Conservation (phyloP, 2,797 vertebrate genomes). For the Helicolenus hilgendorfi region DNA sequence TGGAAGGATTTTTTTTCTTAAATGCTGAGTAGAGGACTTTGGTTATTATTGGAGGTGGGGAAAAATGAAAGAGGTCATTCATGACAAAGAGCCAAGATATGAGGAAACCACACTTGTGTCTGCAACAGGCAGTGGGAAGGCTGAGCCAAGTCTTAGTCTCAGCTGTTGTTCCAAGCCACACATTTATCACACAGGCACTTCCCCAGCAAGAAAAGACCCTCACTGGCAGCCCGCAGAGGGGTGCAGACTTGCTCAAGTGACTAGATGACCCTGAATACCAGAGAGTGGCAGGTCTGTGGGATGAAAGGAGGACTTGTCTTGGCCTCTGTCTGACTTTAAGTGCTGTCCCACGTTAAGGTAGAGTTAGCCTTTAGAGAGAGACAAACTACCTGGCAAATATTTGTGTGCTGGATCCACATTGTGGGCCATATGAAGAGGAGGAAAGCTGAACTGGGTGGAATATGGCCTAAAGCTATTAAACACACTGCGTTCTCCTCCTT, state of each 20-base stretch:
- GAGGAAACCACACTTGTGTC: constrained; percentile 90
- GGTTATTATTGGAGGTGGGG: constrained; percentile 87
- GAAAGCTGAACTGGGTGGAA: constrained; percentile 76
- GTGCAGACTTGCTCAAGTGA: constrained; percentile 70
- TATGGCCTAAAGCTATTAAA: constrained; percentile 82
- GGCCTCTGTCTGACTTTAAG: constrained; percentile 76
- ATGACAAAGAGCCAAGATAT: constrained; percentile 90
- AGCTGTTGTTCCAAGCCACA: constrained; percentile 90
- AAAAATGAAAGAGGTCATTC: constrained; percentile 90
- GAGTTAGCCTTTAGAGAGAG: constrained; percentile 61
- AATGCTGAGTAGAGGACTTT: constrained; percentile 88
- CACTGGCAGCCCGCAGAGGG: constrained; percentile 66
- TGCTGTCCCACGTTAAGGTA: constrained; percentile 76
- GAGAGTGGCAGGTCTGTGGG: constrained; percentile 75
- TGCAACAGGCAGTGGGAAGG: constrained; percentile 83
- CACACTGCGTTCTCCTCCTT: constrained; percentile 70
- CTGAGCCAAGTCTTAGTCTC: constrained; percentile 85
- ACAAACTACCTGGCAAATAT: constrained; percentile 78
- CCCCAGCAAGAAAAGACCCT: constrained; percentile 80
- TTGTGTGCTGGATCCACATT: constrained; percentile 68
- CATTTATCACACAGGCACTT: constrained; percentile 90
- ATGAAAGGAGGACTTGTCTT: constrained; percentile 85
- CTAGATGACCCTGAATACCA: constrained; percentile 80
- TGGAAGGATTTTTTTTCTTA: constrained; percentile 66
- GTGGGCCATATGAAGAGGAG: constrained; percentile 72